Evolutionary conservation across 2,797 vertebrate genomes (phyloP), one percentile per base, ranked within the genome.

Genomic region (Arnoldichthys spilopterus): DNA sequence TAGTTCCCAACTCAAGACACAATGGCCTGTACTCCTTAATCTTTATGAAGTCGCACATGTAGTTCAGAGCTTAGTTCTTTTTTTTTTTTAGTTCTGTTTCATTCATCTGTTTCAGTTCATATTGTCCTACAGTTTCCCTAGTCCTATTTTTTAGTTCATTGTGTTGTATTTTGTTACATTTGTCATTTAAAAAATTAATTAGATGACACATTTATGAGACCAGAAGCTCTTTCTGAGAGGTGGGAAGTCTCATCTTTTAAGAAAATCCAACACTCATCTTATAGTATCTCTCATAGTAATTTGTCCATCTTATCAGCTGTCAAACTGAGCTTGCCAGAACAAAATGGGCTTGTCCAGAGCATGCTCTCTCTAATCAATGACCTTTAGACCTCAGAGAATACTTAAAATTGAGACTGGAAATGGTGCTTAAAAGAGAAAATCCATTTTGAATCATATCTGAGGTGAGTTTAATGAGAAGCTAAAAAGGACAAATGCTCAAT

Each of bases 231-330:
- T 53, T 16, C 67, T 51, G 16, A 51, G 28, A 69, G 45, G 47
- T 1, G 24, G 11, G 30, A 69, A 28, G 43, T 18, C 4, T 24
- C 37, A 40, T 40, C 22, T 4, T 28, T 13, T 32, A 32, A 8
- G 28, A 69, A 69, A 51, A 30, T n/a, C 66, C 18, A 30, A 18
- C 24, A 51, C 18, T 69, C 43, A 13, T 47, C 43, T 51, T 26
- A 69, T 15, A 47, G 12, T 47, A 53, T 53, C 47, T 13, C 26
- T 34, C 28, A n/a, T 12, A 32, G 28, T 22, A 22, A 70, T 70
- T 53, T 70, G 67, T 51, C 22, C 67, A 70, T 18, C 34, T 64
- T 64, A 64, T 64, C 62, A 64, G 3, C 62, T 24, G 20, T 53
- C 47, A 70, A 34, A 51, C 47, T 0, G 24, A 16, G 24, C 26